phyloP scores from a whole-genome alignment of 2,113 vertebrate genomes.

The Sula dactylatra region DNA sequence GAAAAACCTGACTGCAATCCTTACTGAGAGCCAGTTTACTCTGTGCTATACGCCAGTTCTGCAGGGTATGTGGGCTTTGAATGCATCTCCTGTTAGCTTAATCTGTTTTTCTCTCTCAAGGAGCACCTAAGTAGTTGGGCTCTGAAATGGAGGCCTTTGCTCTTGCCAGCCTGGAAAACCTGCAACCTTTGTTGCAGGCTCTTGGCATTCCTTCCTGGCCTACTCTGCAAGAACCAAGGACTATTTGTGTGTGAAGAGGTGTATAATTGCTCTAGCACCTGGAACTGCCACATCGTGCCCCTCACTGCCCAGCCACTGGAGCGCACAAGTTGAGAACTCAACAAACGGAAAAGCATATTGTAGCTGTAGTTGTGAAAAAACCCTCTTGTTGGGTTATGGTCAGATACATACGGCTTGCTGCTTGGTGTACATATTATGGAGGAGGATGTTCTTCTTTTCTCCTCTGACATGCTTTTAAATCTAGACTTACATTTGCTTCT shows the following conservation, averaged over 20 bases:
- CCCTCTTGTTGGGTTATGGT: rapidly evolving
- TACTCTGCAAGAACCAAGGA: not conserved
- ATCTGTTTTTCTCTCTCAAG: not conserved
- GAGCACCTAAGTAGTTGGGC: not conserved
- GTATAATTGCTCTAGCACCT: not conserved
- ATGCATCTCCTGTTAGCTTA: not conserved
- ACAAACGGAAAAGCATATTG: not conserved
- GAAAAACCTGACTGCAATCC: not conserved
- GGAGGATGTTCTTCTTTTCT: not conserved
- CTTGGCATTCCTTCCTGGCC: not conserved
- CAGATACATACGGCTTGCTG: not conserved
- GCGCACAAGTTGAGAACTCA: rapidly evolving
- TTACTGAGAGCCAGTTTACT: not conserved
- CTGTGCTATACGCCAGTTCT: not conserved
- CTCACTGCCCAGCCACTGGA: not conserved
- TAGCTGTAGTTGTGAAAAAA: not conserved
- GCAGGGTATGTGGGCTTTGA: not conserved
- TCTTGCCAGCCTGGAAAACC: not conserved
- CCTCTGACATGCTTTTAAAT: not conserved
- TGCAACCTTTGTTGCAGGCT: not conserved
- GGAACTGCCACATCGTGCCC: not conserved
- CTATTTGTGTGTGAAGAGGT: not conserved
- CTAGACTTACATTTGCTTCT: not conserved
- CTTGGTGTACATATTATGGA: not conserved
- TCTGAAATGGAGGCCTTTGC: not conserved